Percentiles rank a stretch among this genome's conserved stretches.
These are phyloP conservation scores for Stenodema calcarata DNA, from an alignment of 2,888 invertebrate genomes.

Conservation along the genomic window DNA sequence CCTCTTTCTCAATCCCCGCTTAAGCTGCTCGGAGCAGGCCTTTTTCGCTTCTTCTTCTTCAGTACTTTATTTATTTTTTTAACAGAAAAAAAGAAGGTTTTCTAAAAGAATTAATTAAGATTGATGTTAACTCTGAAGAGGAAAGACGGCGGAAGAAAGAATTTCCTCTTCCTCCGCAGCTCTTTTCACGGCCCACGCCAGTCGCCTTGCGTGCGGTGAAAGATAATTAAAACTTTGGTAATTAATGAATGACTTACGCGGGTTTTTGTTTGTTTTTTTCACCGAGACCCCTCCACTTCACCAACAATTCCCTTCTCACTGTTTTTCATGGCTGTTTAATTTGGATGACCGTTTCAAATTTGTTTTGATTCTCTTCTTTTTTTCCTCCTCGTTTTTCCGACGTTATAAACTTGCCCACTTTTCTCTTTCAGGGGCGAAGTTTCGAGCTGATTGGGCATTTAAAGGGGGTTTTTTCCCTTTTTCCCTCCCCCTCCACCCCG, in stretches of 20 bases:
- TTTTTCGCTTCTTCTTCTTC: conserved; percentile 28
- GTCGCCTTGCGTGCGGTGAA: conserved; percentile 49
- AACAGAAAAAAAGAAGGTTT: conserved; percentile 34
- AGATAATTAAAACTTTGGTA: conserved; percentile 54
- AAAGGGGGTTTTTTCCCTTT: neutral
- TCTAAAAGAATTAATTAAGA: conserved; percentile 55
- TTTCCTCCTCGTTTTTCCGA: neutral
- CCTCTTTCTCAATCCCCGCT: conserved; percentile 46
- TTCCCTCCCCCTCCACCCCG: too few species aligned
- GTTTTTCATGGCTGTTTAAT: conserved; percentile 44
- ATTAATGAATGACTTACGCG: conserved; percentile 51
- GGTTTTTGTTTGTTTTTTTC: neutral
- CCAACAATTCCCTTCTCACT: conserved; percentile 1
- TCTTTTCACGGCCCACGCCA: neutral
- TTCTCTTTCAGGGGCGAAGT: neutral
- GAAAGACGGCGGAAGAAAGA: conserved; percentile 37
- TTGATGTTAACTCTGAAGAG: conserved; percentile 52
- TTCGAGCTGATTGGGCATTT: neutral
- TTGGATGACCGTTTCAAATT: conserved; percentile 39
- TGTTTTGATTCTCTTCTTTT: conserved; percentile 14
- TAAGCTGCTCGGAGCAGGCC: conserved; percentile 51
- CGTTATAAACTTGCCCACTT: conserved; percentile 12
- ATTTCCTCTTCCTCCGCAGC: neutral
- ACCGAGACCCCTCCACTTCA: neutral
- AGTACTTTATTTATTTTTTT: neutral